These are phyloP conservation scores for Cossypha niveicapilla DNA, from an alignment of 2,797 vertebrate species.

Conservation along the genomic window DNA sequence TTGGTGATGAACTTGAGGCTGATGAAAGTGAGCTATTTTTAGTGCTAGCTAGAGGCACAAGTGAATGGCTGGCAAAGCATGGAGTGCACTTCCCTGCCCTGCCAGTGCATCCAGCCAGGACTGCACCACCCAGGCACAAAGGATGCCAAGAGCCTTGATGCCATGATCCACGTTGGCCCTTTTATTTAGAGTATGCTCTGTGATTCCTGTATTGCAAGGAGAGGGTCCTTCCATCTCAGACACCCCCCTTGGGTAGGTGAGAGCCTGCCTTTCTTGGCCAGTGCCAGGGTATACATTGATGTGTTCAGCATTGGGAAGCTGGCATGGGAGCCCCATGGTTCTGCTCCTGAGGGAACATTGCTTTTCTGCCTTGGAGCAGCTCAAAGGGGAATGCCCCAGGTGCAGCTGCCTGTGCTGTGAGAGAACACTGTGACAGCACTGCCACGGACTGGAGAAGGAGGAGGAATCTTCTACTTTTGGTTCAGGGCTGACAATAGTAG, in stretches of 20 bases:
- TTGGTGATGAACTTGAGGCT: neutral
- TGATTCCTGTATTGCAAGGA: neutral
- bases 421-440: neutral
- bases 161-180: neutral
- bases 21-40: slow-evolving; percentile 11
- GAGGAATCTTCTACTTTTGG: neutral
- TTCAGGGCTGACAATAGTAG: neutral
- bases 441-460: neutral
- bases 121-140: neutral
- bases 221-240: neutral
- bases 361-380: neutral
- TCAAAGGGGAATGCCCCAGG: neutral
- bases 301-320: neutral
- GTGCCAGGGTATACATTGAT: neutral
- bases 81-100: neutral
- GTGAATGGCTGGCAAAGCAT: neutral
- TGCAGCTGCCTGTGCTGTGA: neutral
- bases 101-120: neutral
- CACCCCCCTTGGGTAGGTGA: fast-evolving
- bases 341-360: neutral
- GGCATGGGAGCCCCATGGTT: neutral
- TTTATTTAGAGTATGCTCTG: neutral
- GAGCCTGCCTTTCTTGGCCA: neutral
- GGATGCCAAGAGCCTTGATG: neutral
- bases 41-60: neutral